These are phyloP conservation scores for Dorcus parallelipipedus DNA, from an alignment of 2,888 invertebrate genomes.

Conservation along the genomic window DNA sequence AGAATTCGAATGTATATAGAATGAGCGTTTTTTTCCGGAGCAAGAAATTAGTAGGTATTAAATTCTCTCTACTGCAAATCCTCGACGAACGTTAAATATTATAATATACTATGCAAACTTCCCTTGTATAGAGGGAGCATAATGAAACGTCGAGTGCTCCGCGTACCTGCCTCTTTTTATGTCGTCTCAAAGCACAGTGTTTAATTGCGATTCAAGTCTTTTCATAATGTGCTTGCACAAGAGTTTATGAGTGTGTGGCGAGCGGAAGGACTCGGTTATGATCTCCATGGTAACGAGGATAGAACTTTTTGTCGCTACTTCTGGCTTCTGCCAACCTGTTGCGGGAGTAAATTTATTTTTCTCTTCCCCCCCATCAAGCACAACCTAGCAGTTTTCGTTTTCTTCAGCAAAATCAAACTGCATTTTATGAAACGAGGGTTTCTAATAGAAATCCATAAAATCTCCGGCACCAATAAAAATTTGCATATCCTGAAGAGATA, in stretches of 20 bases:
- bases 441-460: too few relatives aligned
- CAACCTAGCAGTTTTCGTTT: slow-evolving; percentile 27
- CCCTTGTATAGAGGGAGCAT: not conserved
- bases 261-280: slow-evolving; percentile 19
- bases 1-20: too few relatives aligned
- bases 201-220: slow-evolving; percentile 11
- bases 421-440: too few relatives aligned
- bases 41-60: too few relatives aligned
- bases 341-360: slow-evolving; percentile 26
- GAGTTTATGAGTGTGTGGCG: slow-evolving; percentile 9
- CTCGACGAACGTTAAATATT: too few relatives aligned
- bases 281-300: slow-evolving; percentile 20
- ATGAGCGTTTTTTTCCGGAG: too few relatives aligned
- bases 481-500: too few relatives aligned
- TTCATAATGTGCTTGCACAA: slow-evolving; percentile 13
- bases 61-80: too few relatives aligned
- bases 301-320: slow-evolving; percentile 13
- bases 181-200: slow-evolving; percentile 2
- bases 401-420: slow-evolving; percentile 12
- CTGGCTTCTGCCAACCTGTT: slow-evolving; percentile 26
- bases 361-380: slow-evolving; percentile 22
- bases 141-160: slow-evolving; percentile 1
- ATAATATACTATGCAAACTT: not conserved
- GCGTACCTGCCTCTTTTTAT: slow-evolving; percentile 5
- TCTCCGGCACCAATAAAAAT: too few relatives aligned